phyloP scores from a whole-genome alignment of 2,888 invertebrate species.

The Osmoderma eremita region DNA sequence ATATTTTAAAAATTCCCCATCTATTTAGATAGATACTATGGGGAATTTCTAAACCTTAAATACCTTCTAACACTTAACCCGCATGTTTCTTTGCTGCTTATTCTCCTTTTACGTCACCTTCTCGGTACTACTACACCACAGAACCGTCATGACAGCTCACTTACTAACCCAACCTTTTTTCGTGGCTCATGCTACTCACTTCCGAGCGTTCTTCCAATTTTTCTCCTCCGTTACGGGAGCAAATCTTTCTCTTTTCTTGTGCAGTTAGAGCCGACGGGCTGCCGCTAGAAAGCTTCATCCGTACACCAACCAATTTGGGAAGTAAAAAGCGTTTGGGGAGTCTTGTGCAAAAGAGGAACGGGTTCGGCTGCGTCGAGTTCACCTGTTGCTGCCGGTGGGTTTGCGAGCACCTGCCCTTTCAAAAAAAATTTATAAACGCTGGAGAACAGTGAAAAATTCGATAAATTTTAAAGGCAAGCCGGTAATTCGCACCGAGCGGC shows the following conservation, averaged over 20 bases:
- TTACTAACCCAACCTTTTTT: conserved; percentile 59
- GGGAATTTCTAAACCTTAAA: too few relatives aligned
- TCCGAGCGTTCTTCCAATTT: conserved; percentile 61
- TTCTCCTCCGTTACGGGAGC: conserved; percentile 55
- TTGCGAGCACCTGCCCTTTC: conserved; percentile 47
- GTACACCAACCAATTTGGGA: conserved; percentile 41
- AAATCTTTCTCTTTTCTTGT: conserved; percentile 45
- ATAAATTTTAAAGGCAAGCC: conserved; percentile 59
- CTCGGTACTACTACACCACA: not conserved
- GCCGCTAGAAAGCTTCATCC: not conserved
- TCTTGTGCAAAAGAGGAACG: conserved; percentile 46
- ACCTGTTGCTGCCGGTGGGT: conserved; percentile 52
- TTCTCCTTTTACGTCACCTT: too few relatives aligned
- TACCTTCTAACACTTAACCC: too few relatives aligned
- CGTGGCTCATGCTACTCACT: conserved; percentile 59
- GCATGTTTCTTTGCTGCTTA: too few relatives aligned
- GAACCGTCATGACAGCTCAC: conserved; percentile 53
- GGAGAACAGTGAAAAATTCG: conserved; percentile 57
- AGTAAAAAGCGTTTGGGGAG: conserved; percentile 52
- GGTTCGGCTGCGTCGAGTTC: conserved; percentile 49
- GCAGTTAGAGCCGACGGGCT: conserved; percentile 33
- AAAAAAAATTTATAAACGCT: conserved; percentile 47
- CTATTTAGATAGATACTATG: too few relatives aligned
- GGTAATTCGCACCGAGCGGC: conserved; percentile 27
- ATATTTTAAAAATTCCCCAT: too few relatives aligned